A percentile compares a stretch with the other conserved stretches of the same genome.
These are phyloP conservation scores for Nymphicus hollandicus DNA, from an alignment of 2,113 vertebrate species.

Conservation along the genomic window DNA sequence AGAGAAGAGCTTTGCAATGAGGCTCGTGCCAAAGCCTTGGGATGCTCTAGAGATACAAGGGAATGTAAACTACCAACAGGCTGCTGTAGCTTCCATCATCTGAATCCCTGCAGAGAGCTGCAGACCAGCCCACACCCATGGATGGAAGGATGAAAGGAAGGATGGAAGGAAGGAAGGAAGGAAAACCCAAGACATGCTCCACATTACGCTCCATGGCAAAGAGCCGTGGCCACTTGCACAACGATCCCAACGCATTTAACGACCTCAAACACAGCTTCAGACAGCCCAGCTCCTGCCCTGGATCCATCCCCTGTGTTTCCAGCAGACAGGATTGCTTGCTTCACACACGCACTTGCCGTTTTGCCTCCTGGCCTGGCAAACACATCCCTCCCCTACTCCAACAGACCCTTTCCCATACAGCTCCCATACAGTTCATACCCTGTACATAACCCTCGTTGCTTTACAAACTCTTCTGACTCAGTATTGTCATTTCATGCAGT, in stretches of 20 bases:
- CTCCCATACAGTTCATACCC: background rate
- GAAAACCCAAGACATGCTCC: background rate
- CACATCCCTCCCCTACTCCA: background rate
- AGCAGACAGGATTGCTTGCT: background rate
- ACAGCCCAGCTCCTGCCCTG: background rate
- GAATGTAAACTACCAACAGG: background rate
- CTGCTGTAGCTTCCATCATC: background rate
- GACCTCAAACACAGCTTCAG: background rate
- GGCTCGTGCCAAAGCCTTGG: background rate
- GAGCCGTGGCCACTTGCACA: background rate
- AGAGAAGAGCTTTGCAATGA: fast-evolving
- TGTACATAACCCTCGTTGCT: fast-evolving
- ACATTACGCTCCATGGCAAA: background rate
- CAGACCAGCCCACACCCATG: background rate
- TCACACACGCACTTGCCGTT: background rate
- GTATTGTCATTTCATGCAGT: fast-evolving
- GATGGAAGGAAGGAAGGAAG: background rate
- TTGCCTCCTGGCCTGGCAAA: background rate
- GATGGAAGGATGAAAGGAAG: background rate
- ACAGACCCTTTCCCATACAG: background rate
- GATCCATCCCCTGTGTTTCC: background rate
- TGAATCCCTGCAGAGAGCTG: background rate
- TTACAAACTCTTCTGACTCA: background rate
- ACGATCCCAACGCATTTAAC: background rate
- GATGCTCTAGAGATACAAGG: background rate